Conservation (phyloP, 2,113 vertebrate genomes). For the Brachyhypopomus occidentalis region DNA sequence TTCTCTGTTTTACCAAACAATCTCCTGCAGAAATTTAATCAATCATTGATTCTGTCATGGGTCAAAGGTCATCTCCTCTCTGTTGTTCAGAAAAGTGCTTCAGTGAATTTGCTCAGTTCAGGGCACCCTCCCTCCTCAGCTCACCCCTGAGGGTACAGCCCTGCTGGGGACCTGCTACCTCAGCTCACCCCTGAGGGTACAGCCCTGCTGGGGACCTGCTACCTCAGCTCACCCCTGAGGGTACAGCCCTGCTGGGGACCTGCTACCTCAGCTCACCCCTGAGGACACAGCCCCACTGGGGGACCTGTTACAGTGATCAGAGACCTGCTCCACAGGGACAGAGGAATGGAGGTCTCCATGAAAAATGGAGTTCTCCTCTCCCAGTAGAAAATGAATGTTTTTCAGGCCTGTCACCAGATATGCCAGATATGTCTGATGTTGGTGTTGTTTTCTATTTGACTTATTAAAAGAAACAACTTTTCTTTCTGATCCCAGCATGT, state of each 20-base stretch:
- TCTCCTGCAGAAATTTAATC: not conserved
- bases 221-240: conserved; percentile 11
- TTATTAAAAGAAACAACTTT: conserved; percentile 55
- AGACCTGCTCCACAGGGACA: not conserved
- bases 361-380: not conserved
- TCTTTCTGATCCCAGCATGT: conserved; percentile 53
- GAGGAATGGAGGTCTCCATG: not conserved
- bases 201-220: too few species aligned
- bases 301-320: too few species aligned
- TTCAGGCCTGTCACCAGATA: conserved; percentile 72
- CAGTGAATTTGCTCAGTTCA: not conserved
- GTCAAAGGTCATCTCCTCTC: conserved; percentile 7
- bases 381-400: conserved; percentile 64
- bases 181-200: conserved; percentile 8
- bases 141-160: conserved; percentile 10
- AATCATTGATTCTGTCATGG: not conserved
- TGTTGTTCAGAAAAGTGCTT: too few species aligned
- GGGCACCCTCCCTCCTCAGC: conserved; percentile 22
- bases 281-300: not conserved
- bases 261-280: not conserved
- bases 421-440: conserved; percentile 67
- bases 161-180: not conserved
- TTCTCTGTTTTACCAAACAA: not conserved
- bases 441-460: conserved; percentile 59
- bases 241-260: not conserved